phyloP scores from a whole-genome alignment of 2,888 invertebrate genomes.

The Chrysolina haemoptera region DNA sequence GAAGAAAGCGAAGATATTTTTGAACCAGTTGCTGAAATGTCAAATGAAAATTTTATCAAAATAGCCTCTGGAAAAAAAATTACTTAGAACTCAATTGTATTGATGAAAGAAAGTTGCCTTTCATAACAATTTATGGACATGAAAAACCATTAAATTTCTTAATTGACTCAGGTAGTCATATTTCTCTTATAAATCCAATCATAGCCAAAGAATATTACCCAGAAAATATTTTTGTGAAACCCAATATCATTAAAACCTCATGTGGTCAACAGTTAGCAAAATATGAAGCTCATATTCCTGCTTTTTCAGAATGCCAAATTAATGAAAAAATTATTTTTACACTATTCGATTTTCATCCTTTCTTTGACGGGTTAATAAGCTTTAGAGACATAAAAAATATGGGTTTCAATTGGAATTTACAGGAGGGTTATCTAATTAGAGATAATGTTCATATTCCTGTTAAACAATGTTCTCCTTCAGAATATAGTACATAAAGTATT shows the following conservation, averaged over 20 bases:
- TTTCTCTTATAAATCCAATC: background rate
- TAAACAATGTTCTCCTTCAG: background rate
- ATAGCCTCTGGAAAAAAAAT: background rate
- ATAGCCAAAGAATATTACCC: conserved; percentile 6
- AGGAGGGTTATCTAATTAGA: background rate
- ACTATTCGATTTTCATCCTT: background rate
- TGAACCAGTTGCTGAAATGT: background rate
- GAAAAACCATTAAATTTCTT: background rate
- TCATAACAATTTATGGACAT: background rate
- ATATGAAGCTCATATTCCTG: conserved; percentile 3
- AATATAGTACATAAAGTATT: background rate
- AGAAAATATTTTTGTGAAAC: background rate
- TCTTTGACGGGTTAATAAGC: background rate
- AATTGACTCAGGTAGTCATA: conserved; percentile 4
- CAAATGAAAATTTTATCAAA: background rate
- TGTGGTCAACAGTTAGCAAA: too few species aligned
- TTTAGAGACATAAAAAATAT: background rate
- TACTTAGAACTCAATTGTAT: background rate
- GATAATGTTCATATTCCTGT: background rate
- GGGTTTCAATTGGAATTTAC: background rate
- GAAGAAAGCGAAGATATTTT: background rate
- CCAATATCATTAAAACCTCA: too few species aligned
- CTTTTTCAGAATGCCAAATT: background rate
- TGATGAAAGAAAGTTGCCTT: conserved; percentile 7
- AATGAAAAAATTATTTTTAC: conserved; percentile 5